Evolutionary conservation across 1,140 invertebrate genomes (phyloP).

Genomic region (Neomicropteryx cornuta): DNA sequence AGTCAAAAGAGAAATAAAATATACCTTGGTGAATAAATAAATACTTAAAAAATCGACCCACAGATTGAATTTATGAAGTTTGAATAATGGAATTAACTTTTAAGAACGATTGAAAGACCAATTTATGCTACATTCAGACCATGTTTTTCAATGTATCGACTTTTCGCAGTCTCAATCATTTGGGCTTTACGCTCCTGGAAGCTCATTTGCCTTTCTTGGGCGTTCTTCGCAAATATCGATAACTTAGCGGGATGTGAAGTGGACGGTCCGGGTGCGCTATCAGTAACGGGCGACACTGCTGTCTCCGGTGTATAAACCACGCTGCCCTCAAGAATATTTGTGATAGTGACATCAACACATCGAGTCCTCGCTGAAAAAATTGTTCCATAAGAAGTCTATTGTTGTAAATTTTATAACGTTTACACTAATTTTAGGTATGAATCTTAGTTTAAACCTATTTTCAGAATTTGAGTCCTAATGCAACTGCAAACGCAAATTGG

Average conservation of each 20-base stretch:
- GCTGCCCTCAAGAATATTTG: constrained; percentile 68
- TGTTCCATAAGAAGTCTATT: too few relatives aligned
- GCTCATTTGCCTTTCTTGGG: constrained; percentile 45
- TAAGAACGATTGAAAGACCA: not conserved
- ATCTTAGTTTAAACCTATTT: too few relatives aligned
- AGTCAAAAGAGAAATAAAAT: too few relatives aligned
- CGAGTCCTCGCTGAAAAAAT: constrained; percentile 54
- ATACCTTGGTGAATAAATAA: too few relatives aligned
- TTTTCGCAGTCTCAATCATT: constrained; percentile 65
- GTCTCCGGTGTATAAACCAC: constrained; percentile 53
- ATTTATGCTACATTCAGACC: constrained; percentile 33
- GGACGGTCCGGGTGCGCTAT: constrained; percentile 17
- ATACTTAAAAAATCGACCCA: not conserved
- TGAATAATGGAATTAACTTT: constrained; percentile 1
- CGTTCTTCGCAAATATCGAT: constrained; percentile 44
- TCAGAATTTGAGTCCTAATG: too few relatives aligned
- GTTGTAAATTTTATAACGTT: too few relatives aligned
- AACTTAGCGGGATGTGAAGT: constrained; percentile 13
- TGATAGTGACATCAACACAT: constrained; percentile 67
- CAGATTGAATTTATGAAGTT: not conserved
- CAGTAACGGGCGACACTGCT: constrained; percentile 14
- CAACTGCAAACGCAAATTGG: too few relatives aligned
- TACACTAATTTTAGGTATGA: too few relatives aligned
- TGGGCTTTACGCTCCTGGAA: constrained; percentile 68
- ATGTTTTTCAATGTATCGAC: constrained; percentile 71